Percentiles rank a stretch among this genome's conserved stretches.
Conservation (phyloP, 1,140 invertebrate species). For the Ruditapes philippinarum region DNA sequence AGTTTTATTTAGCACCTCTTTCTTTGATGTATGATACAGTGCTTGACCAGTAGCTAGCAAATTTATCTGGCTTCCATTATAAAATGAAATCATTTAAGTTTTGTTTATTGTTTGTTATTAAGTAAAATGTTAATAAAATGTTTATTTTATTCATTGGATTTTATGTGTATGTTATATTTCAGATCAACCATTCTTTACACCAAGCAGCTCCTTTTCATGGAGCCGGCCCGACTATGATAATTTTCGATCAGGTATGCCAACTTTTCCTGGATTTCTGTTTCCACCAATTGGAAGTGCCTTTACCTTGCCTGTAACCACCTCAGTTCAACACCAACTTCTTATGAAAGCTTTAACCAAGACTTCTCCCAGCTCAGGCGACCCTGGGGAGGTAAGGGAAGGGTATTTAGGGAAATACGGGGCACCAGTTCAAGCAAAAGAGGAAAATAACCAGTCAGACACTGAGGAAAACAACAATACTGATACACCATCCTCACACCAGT, state of each 20-base stretch:
- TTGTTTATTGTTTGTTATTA: too few species aligned
- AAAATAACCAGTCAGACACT: conserved; percentile 12
- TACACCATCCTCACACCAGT: conserved; percentile 27
- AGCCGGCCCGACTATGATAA: conserved; percentile 40
- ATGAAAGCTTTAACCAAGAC: conserved; percentile 53
- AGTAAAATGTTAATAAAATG: too few species aligned
- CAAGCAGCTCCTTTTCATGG: conserved; percentile 38
- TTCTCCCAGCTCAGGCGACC: conserved; percentile 10
- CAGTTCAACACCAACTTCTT: conserved; percentile 59
- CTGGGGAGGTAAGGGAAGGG: conserved; percentile 39
- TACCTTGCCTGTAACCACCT: conserved; percentile 58
- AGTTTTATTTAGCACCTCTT: too few species aligned
- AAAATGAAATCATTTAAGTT: too few species aligned
- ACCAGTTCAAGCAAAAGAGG: conserved; percentile 12
- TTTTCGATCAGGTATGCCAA: conserved; percentile 59
- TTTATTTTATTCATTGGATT: too few species aligned
- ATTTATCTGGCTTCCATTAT: too few species aligned
- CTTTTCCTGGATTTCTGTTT: conserved; percentile 59
- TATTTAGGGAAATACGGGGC: conserved; percentile 37
- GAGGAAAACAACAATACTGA: conserved; percentile 47
- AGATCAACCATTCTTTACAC: conserved; percentile 43
- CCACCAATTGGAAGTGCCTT: conserved; percentile 60
- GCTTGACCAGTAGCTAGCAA: too few species aligned
- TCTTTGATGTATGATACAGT: too few species aligned
- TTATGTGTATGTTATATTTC: background rate